phyloP scores from a whole-genome alignment of 2,888 invertebrate species.

The Agrochola macilenta region DNA sequence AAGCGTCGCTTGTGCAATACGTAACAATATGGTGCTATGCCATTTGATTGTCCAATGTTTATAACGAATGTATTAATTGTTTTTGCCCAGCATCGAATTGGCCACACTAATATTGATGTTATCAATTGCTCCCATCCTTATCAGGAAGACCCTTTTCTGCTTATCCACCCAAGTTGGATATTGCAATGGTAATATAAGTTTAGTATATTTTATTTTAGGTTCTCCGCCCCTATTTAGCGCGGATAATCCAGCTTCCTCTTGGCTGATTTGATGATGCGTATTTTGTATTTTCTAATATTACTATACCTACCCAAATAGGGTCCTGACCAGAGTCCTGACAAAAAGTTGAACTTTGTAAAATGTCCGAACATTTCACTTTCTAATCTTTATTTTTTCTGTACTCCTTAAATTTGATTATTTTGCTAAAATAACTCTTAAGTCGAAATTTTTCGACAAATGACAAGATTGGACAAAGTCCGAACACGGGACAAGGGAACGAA shows the following conservation, averaged over 20 bases:
- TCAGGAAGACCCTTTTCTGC: neutral
- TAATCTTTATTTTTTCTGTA: neutral
- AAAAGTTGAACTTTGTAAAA: neutral
- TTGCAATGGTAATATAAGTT: neutral
- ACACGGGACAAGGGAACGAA: too few species aligned
- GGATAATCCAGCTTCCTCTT: neutral
- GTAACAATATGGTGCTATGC: constrained; percentile 43
- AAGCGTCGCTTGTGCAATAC: constrained; percentile 43
- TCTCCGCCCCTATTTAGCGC: too few species aligned
- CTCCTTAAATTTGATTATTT: neutral
- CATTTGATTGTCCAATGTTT: constrained; percentile 38
- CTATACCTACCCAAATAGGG: neutral
- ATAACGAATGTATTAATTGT: constrained; percentile 28
- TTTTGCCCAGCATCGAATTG: constrained; percentile 12
- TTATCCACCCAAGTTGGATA: neutral
- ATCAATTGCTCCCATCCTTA: neutral
- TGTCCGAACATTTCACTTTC: neutral
- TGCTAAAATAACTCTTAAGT: neutral
- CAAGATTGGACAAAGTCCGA: neutral
- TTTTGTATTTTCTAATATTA: neutral
- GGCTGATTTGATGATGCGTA: neutral
- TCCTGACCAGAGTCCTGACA: neutral
- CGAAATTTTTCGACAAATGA: neutral
- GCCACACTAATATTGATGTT: neutral
- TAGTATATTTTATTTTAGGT: neutral